phyloP scores from a whole-genome alignment of 2,888 invertebrate genomes.

The Cataglyphis altisquamis region DNA sequence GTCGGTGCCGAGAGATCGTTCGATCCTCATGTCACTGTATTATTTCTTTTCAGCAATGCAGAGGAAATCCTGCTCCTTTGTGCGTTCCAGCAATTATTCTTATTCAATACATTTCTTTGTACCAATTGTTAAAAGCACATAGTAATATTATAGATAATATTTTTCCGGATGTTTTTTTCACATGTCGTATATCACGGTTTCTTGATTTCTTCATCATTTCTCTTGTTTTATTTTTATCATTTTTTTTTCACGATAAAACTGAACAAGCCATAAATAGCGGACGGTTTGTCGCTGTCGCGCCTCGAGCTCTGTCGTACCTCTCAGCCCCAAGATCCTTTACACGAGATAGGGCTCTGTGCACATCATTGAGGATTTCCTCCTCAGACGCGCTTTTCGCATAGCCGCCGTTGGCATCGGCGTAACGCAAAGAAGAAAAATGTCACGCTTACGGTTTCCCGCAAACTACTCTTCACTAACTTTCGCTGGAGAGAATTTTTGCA shows the following conservation, averaged over 20 bases:
- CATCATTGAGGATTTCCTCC: slow-evolving; percentile 67
- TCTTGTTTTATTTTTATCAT: background rate
- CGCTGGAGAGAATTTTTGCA: slow-evolving; percentile 28
- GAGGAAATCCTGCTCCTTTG: background rate
- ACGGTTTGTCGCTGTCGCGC: slow-evolving; percentile 70
- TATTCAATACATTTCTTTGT: background rate
- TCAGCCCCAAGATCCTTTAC: slow-evolving; percentile 59
- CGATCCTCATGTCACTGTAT: background rate
- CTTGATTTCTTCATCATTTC: slow-evolving; percentile 8
- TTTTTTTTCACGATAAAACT: slow-evolving; percentile 51
- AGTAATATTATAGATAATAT: background rate
- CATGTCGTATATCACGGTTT: background rate
- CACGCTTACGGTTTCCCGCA: slow-evolving; percentile 26
- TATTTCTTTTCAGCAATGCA: slow-evolving; percentile 24
- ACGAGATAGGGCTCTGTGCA: slow-evolving; percentile 62
- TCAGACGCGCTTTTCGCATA: slow-evolving; percentile 33
- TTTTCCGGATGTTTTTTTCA: background rate
- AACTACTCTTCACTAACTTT: slow-evolving; percentile 6
- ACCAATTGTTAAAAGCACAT: background rate
- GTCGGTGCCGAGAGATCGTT: slow-evolving; percentile 28
- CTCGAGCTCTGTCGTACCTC: slow-evolving; percentile 60
- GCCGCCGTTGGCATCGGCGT: slow-evolving; percentile 37
- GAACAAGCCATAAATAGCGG: slow-evolving; percentile 64
- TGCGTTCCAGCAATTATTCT: background rate
- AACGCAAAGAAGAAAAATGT: slow-evolving; percentile 43